A percentile compares a stretch with the other conserved stretches of the same genome.
Conservation (phyloP, 1,140 invertebrate genomes). For the Sinonovacula constricta region DNA sequence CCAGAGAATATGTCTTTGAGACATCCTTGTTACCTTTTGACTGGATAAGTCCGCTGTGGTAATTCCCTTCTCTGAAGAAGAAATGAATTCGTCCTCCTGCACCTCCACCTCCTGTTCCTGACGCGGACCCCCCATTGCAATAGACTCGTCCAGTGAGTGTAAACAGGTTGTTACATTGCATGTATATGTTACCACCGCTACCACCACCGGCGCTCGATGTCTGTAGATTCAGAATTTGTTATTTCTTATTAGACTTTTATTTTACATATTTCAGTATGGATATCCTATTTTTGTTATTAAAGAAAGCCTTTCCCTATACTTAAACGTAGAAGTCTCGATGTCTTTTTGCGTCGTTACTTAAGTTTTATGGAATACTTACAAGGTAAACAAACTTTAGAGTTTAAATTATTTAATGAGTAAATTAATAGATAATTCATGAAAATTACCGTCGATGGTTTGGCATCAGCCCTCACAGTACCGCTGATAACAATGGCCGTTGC, state of each 20-base stretch:
- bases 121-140: constrained; percentile 60
- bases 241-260: too few species aligned
- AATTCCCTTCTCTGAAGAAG: constrained; percentile 56
- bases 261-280: too few species aligned
- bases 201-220: constrained; percentile 60
- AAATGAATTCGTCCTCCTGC: constrained; percentile 61
- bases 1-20: too few species aligned
- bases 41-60: constrained; percentile 58
- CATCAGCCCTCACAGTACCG: constrained; percentile 56
- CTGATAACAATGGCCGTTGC: constrained; percentile 42
- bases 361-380: too few species aligned
- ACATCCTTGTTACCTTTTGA: constrained; percentile 56
- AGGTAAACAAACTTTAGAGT: too few species aligned
- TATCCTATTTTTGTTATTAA: too few species aligned
- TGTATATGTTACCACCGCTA: constrained; percentile 65
- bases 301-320: too few species aligned
- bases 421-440: background rate
- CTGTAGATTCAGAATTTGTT: constrained; percentile 50
- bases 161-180: constrained; percentile 50
- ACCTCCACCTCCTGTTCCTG: constrained; percentile 61
- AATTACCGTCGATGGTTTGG: constrained; percentile 53
- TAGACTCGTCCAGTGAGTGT: constrained; percentile 53
- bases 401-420: constrained; percentile 2
- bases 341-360: too few species aligned
- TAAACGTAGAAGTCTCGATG: too few species aligned